Percentiles rank a stretch among this genome's conserved stretches.
Conservation (phyloP, 2,113 vertebrate genomes). For the Tapirus terrestris region DNA sequence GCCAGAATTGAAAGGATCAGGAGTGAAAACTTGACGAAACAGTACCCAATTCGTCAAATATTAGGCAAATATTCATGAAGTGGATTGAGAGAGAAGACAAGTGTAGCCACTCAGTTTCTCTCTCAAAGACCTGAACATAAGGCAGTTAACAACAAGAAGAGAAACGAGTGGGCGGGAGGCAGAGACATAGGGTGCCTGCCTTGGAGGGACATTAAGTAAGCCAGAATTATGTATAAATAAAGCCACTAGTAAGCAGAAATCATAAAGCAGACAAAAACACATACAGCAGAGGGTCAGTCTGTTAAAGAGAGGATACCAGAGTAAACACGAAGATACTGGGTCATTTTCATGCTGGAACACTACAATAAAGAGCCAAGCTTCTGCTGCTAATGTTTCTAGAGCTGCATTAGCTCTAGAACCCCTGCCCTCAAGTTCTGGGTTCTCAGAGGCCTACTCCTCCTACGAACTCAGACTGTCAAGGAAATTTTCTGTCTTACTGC, state of each 20-base stretch:
- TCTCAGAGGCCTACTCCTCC: not conserved
- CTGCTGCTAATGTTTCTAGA: not conserved
- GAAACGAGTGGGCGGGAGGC: not conserved
- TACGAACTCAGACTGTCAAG: not conserved
- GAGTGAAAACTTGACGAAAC: not conserved
- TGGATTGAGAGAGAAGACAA: not conserved
- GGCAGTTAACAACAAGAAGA: not conserved
- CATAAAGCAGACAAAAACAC: not conserved
- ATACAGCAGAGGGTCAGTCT: not conserved
- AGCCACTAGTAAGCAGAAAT: not conserved
- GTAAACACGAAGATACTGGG: not conserved
- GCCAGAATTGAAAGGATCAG: not conserved
- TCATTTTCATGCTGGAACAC: not conserved
- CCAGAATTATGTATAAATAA: not conserved
- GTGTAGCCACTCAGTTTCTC: not conserved
- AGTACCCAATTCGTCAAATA: not conserved
- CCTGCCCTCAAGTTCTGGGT: not conserved
- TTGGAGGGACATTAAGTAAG: not conserved
- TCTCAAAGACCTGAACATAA: not conserved
- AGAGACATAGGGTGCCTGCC: not conserved
- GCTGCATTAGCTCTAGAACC: not conserved
- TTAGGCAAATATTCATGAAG: not conserved
- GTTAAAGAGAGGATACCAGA: not conserved
- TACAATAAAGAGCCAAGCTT: not conserved
- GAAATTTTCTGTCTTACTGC: not conserved